Base-by-base conservation (phyloP, 2,888 invertebrate species). In the Cyaniris semiargus region DNA sequence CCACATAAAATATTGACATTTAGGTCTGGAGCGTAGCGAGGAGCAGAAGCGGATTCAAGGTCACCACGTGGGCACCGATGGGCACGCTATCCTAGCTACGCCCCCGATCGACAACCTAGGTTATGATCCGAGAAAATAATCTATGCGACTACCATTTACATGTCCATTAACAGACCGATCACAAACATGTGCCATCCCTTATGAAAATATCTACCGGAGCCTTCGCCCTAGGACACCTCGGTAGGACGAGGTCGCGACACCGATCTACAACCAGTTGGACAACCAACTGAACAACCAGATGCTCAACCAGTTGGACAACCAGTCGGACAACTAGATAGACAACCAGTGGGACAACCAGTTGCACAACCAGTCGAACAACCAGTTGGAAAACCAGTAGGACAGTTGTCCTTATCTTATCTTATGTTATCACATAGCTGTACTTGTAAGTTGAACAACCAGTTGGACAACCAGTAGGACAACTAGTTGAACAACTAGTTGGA, bases 1-100 rank as follows among this genome's bases (percentile, higher is more conserved):
- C 92, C 91, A 93, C 91, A 91, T 89, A 88, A 89, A 89, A 88
- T 90, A 89, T 83, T 86, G 58, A 87, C 88, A 89, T 88, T 85
- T 86, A 91, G 89, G 90, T 86, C 85, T 23, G 21, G 38, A 23
- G 72, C 38, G 44, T 38, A 21, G 72, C 72, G 21, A 44, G 38
- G 72, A 66, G 66, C 66, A 18, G 27, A 27, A 18, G 66, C 7
- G 66, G 23, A 23, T 23, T 8, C 31, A 15, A 66, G 66, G 23
- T 5, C 10, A 4, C 66, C 27, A 27, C 27, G 66, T 66, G 13
- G 66, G 27, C 27, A n/a, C 58, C n/a, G 60, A 13, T 27, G 66
- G 15, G 15, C 15, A 66, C 66, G 27, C 27, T 10, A 6, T 66
- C 66, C 66, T 66, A 44, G 72, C 72, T 21, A 44, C 72, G 72